Base-by-base conservation (phyloP, 2,113 vertebrate species). In the Rhombomys opimus region DNA sequence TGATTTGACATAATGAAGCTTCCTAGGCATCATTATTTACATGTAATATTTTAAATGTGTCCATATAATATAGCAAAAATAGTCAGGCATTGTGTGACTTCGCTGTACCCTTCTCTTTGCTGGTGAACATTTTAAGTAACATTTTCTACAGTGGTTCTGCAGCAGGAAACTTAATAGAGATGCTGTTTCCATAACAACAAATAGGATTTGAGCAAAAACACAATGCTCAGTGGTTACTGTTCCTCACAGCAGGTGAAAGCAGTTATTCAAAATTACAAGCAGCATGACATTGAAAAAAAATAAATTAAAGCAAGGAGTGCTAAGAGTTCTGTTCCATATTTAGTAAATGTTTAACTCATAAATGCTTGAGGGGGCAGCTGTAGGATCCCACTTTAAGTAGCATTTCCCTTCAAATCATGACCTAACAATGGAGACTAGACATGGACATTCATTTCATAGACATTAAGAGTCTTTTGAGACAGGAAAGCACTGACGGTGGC, bases 151-250 rank as follows among this genome's bases (percentile, higher is more conserved):
- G 84, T 61, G 72, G 30, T 96, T 98, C 96, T 98, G 96, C 97
- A 98, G 97, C 92, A 97, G 95, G 96, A 98, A 97, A 96, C 97
- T 98, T 98, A 98, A 98, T 97, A 98, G 94, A 96, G 96, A 98
- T 98, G 94, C 90, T 98, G 98, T 99, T 99, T 98, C 98, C 98
- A 99, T 99, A 98, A 98, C 98, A 98, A 99, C 98, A 98, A 98
- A 98, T 98, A 98, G 98, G 96, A 98, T 98, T 98, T 98, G 95
- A 98, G 97, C 96, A 98, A 97, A 98, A 98, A 73, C 98, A 98
- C 96, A 98, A 91, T 97, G 96, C 93, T 98, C 94, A 97, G 96
- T 98, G 81, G 96, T 98, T 98, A 97, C 97, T 98, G 95, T 98
- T 98, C 95, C 97, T 98, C 97, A 82, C 98, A 98, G 97, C 91